phyloP scores from a whole-genome alignment of 1,140 invertebrate genomes.

The Elymnias hypermnestra region DNA sequence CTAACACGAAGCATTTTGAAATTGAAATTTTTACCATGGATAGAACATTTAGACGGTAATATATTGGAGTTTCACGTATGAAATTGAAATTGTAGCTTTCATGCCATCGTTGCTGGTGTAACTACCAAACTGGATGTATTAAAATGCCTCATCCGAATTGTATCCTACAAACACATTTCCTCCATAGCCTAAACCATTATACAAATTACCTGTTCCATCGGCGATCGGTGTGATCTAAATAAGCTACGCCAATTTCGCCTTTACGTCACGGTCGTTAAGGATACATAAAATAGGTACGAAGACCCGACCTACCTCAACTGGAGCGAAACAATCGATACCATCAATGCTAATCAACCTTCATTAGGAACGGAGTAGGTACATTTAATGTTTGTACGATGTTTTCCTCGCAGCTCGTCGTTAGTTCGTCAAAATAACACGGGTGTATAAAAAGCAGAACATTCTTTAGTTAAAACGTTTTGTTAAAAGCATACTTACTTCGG shows the following conservation, averaged over 20 bases:
- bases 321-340: constrained; percentile 19
- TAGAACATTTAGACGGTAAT: too few species aligned
- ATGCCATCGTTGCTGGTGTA: too few species aligned
- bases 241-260: constrained; percentile 1
- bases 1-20: too few species aligned
- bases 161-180: constrained; percentile 11
- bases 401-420: constrained; percentile 7
- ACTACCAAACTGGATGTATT: too few species aligned
- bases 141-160: constrained; percentile 8
- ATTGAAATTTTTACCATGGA: too few species aligned
- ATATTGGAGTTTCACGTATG: too few species aligned
- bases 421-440: too few species aligned
- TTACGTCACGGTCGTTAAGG: constrained; percentile 3
- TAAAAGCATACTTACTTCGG: too few species aligned
- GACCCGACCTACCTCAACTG: constrained; percentile 17
- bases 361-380: background rate
- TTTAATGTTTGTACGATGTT: constrained; percentile 12
- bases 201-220: constrained; percentile 17
- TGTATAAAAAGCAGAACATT: too few species aligned
- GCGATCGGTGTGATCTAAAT: constrained; percentile 10
- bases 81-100: too few species aligned
- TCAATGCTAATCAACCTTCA: constrained; percentile 18
- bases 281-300: constrained; percentile 2
- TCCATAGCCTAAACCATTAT: constrained; percentile 15
- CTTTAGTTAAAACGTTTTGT: too few species aligned